These are phyloP conservation scores for Condylostylus longicornis DNA, from an alignment of 1,140 invertebrate genomes.

Conservation along the genomic window DNA sequence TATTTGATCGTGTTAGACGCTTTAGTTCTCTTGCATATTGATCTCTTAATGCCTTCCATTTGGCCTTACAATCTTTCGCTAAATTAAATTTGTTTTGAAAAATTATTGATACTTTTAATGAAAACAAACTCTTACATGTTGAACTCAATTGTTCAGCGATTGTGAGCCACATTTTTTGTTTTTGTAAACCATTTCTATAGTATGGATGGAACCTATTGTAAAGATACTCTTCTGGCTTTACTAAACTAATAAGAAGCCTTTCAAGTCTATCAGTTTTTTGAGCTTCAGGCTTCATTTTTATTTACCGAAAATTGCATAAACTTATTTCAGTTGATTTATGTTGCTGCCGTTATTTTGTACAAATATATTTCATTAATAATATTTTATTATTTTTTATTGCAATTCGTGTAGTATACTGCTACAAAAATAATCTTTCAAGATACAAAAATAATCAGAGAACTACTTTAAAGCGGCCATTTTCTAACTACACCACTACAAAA, in stretches of 20 bases:
- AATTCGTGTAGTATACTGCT: no score
- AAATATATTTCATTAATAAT: no score
- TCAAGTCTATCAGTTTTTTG: no score
- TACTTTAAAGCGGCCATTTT: no score
- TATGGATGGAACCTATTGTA: slow-evolving; percentile 26
- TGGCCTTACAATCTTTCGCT: slow-evolving; percentile 25
- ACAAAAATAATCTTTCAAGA: no score
- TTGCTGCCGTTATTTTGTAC: no score
- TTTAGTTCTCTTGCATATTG: slow-evolving; percentile 28
- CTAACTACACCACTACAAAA: no score
- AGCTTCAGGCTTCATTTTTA: no score
- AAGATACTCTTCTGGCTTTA: slow-evolving; percentile 23
- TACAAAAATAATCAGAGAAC: no score
- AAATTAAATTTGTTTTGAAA: not conserved
- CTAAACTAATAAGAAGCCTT: slow-evolving; percentile 22
- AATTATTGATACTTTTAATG: not conserved
- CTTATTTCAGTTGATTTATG: no score
- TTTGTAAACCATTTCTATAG: slow-evolving; percentile 23
- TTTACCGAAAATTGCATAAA: no score
- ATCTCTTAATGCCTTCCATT: slow-evolving; percentile 28
- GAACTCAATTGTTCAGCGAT: slow-evolving; percentile 22
- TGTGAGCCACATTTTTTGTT: slow-evolving; percentile 24
- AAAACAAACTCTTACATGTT: slow-evolving; percentile 14
- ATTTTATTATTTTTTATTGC: no score
- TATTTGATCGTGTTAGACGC: slow-evolving; percentile 21